These are phyloP conservation scores for Tamias sibiricus DNA, from an alignment of 2,113 vertebrate species.

Conservation along the genomic window DNA sequence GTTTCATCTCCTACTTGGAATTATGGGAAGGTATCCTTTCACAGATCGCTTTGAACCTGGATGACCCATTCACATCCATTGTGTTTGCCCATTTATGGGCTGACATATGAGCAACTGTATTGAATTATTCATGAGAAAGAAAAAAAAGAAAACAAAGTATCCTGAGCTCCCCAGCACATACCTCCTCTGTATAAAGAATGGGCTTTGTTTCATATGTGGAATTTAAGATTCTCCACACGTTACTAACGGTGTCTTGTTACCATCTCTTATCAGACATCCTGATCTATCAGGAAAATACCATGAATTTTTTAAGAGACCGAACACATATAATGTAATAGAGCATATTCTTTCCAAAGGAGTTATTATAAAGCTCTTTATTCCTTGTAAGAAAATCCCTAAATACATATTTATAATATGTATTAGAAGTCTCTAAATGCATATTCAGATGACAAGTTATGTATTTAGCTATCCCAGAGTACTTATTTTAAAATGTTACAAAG, in stretches of 20 bases:
- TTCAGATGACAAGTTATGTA: slow-evolving; percentile 71
- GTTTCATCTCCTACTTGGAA: background rate
- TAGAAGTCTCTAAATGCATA: slow-evolving; percentile 75
- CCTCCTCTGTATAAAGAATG: slow-evolving; percentile 61
- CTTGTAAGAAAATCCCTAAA: slow-evolving; percentile 77
- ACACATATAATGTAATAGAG: slow-evolving; percentile 57
- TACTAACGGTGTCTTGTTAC: slow-evolving; percentile 72
- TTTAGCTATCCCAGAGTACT: slow-evolving; percentile 68
- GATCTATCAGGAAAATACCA: slow-evolving; percentile 71
- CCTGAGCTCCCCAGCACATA: background rate
- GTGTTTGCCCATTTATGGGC: slow-evolving; percentile 53
- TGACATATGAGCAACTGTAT: slow-evolving; percentile 64
- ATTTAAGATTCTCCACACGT: slow-evolving; percentile 63
- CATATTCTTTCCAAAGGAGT: slow-evolving; percentile 66
- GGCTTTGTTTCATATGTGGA: slow-evolving; percentile 30
- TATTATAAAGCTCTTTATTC: slow-evolving; percentile 71
- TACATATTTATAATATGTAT: slow-evolving; percentile 77
- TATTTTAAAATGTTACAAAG: slow-evolving; percentile 74
- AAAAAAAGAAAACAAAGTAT: slow-evolving; percentile 31
- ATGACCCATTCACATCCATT: slow-evolving; percentile 51
- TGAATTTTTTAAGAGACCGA: slow-evolving; percentile 78
- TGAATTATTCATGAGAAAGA: slow-evolving; percentile 75
- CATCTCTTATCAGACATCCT: slow-evolving; percentile 63
- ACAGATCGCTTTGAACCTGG: slow-evolving; percentile 53
- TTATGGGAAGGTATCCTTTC: background rate